Base-by-base conservation (phyloP, 2,113 vertebrate species). In the Reinhardtius hippoglossoides region DNA sequence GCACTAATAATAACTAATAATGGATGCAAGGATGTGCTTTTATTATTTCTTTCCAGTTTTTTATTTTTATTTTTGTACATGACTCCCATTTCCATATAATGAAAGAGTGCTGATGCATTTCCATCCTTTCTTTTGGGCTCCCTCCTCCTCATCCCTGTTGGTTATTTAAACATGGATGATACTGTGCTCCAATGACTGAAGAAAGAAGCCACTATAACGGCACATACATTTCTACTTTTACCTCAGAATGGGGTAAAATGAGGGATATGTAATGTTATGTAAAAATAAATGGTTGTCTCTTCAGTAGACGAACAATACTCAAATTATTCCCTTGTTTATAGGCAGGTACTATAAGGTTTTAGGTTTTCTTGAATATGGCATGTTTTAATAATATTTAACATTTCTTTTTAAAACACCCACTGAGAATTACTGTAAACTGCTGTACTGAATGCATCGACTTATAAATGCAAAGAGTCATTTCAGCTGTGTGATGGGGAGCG, bases 151-250 rank as follows among this genome's bases (percentile, higher is more conserved):
- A 60, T 68, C 44, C 44, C 13, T 69, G 3, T 71, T 4, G 16
- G 16, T 63, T 66, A 67, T 61, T 54, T 77, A 46, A 67, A 46
- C 37, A 5, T 52, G 21, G 44, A 56, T 63, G 20, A 20, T 1
- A 6, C 13, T 60, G 21, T 14, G 12, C 20, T 57, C 13, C 14
- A 59, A 18, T 67, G 61, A 26, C 71, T 60, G 71, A 69, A 69
- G 40, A 77, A 57, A 76, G 9, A 75, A 59, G 21, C 46, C 12
- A 31, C 24, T 42, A 24, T 62, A 14, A 66, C 40, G 56, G 14
- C 23, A 12, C 16, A 66, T 60, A 66, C 44, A 72, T 68, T 81
- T 83, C 40, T 78, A 31, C 42, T 55, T 80, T 85, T 67, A 63
- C 37, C 20, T 58, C 5, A 24, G 4, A n/a, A 31, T 31, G 7